Evolutionary conservation across 2,888 invertebrate genomes (phyloP).

Genomic region (Patella depressa): DNA sequence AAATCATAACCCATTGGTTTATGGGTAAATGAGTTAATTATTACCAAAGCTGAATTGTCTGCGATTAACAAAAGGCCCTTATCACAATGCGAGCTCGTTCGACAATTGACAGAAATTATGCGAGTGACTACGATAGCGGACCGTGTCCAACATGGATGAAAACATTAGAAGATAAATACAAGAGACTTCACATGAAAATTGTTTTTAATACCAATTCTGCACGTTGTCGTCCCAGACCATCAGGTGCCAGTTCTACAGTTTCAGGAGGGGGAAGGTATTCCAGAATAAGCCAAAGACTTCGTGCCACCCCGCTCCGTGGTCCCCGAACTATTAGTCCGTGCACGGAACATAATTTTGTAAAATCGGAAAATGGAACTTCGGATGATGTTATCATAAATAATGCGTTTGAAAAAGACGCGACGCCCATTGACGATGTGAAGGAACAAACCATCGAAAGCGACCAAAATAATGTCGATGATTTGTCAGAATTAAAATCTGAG

Average conservation of each 20-base stretch:
- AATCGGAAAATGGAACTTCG: too few relatives aligned
- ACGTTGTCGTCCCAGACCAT: background rate
- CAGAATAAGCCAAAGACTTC: background rate
- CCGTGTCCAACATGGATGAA: constrained; percentile 59
- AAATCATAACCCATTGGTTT: background rate
- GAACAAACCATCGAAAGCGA: too few relatives aligned
- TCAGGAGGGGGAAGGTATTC: background rate
- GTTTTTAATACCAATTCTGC: constrained; percentile 26
- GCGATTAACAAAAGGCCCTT: too few relatives aligned
- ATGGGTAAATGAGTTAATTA: too few relatives aligned
- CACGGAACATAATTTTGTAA: too few relatives aligned
- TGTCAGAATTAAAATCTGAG: too few relatives aligned
- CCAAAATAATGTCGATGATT: too few relatives aligned
- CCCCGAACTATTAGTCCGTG: background rate
- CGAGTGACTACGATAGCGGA: constrained; percentile 17
- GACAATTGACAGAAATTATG: background rate
- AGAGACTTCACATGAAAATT: constrained; percentile 59
- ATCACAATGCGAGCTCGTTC: constrained; percentile 4
- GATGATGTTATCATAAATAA: too few relatives aligned
- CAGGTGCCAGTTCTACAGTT: background rate
- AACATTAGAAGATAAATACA: constrained; percentile 56
- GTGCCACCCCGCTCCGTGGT: background rate
- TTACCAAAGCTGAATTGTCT: too few relatives aligned
- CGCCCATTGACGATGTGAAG: too few relatives aligned
- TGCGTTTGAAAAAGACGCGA: too few relatives aligned